Conservation (phyloP, 2,113 vertebrate species). For the Epinephelus cyanopodus region DNA sequence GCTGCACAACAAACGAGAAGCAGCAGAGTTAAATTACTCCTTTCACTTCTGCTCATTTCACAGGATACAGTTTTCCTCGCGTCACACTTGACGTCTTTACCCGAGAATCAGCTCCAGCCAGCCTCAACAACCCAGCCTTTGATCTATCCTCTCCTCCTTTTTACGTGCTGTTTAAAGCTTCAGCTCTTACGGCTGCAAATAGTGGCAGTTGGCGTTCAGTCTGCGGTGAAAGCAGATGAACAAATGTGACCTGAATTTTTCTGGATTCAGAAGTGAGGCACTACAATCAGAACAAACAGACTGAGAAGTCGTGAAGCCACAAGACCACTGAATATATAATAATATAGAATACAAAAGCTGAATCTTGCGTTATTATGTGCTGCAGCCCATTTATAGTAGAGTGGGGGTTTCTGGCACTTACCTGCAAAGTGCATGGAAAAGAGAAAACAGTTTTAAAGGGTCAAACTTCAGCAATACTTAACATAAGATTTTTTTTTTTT, state of each 20-base stretch:
- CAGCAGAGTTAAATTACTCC: slow-evolving; percentile 32
- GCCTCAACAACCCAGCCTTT: slow-evolving; percentile 17
- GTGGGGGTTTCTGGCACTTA: neutral
- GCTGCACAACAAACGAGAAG: slow-evolving; percentile 32
- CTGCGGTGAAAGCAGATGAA: neutral
- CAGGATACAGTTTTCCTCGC: slow-evolving; percentile 10
- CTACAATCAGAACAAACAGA: neutral
- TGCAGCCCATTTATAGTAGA: neutral
- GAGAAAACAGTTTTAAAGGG: neutral
- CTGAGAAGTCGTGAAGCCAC: neutral
- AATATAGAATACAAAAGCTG: neutral
- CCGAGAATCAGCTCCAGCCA: neutral
- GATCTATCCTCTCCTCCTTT: slow-evolving; percentile 9
- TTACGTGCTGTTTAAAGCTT: slow-evolving; percentile 14
- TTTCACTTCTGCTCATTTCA: slow-evolving; percentile 38
- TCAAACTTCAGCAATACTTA: neutral
- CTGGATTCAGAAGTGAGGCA: neutral
- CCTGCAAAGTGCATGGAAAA: neutral
- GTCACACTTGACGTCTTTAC: slow-evolving; percentile 33
- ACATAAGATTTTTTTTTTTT: too few species aligned
- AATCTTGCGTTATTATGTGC: neutral
- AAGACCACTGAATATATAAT: neutral
- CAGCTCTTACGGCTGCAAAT: slow-evolving; percentile 5
- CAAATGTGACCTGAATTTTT: slow-evolving; percentile 5
- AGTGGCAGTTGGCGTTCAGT: neutral